Evolutionary conservation across 2,113 vertebrate species (phyloP).

Genomic region (Athene cunicularia): DNA sequence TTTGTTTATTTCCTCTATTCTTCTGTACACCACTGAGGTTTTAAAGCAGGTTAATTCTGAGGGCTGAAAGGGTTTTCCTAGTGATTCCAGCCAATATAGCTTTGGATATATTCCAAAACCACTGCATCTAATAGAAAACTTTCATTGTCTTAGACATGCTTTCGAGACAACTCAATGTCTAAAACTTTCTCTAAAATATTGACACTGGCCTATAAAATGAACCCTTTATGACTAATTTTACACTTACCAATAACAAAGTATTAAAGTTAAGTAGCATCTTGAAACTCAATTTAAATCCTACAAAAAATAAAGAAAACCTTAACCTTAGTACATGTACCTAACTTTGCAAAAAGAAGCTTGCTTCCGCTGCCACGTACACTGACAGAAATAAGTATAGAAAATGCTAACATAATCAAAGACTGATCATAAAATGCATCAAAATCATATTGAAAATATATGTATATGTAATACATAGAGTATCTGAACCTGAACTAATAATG

Average conservation of each 20-base stretch:
- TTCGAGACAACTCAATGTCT: not conserved
- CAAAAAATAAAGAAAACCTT: not conserved
- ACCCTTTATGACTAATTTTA: not conserved
- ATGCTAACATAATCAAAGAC: not conserved
- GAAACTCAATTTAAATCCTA: not conserved
- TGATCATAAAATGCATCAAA: not conserved
- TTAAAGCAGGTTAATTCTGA: not conserved
- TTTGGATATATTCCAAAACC: not conserved
- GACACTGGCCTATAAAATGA: not conserved
- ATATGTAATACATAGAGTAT: not conserved
- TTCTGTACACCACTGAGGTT: not conserved
- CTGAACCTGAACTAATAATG: not conserved
- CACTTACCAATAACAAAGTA: not conserved
- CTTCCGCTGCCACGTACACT: not conserved
- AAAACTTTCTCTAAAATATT: not conserved
- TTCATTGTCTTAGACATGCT: not conserved
- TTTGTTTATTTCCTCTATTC: not conserved
- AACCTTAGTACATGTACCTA: not conserved
- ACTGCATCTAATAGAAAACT: not conserved
- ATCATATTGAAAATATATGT: not conserved
- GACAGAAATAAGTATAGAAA: not conserved
- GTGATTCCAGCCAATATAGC: not conserved
- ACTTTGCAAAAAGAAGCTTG: not conserved
- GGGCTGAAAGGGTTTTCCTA: not conserved
- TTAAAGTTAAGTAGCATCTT: not conserved